Evolutionary conservation across 2,797 vertebrate species (phyloP).

Genomic region (Coccyzus lansbergi): DNA sequence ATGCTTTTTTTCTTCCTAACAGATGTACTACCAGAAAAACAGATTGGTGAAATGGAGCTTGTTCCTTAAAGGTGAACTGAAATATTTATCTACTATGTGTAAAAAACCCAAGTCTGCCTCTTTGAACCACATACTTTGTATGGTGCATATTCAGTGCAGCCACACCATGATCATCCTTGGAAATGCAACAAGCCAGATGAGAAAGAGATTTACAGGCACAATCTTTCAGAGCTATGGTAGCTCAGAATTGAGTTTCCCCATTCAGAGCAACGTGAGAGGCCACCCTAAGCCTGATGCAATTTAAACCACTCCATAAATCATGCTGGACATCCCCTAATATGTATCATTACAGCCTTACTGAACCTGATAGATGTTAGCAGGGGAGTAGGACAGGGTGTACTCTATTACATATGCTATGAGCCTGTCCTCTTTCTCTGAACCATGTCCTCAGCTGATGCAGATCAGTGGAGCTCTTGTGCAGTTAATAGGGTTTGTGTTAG

Average conservation of each 20-base stretch:
- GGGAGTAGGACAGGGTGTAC: background rate
- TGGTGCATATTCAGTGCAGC: background rate
- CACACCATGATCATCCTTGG: background rate
- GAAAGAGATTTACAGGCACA: constrained; percentile 48
- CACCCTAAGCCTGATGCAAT: constrained; percentile 36
- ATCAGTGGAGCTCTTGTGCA: background rate
- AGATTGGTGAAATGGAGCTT: background rate
- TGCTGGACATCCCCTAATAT: constrained; percentile 21
- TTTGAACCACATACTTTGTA: background rate
- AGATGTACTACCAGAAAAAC: background rate
- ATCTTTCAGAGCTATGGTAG: background rate
- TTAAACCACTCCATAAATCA: constrained; percentile 59
- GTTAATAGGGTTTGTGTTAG: background rate
- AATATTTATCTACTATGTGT: rapidly evolving
- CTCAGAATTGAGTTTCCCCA: constrained; percentile 37
- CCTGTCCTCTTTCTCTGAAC: background rate
- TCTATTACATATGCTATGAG: background rate
- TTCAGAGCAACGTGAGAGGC: constrained; percentile 11
- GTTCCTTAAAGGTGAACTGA: constrained; percentile 16
- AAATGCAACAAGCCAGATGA: rapidly evolving
- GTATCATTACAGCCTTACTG: background rate
- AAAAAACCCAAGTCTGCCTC: constrained; percentile 9
- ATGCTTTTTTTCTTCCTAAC: background rate
- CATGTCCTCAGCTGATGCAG: background rate
- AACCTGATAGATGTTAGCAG: background rate